Evolutionary conservation across 2,888 invertebrate genomes (phyloP), one percentile per base, ranked within the genome.

Genomic region (Tetramorium bicarinatum): DNA sequence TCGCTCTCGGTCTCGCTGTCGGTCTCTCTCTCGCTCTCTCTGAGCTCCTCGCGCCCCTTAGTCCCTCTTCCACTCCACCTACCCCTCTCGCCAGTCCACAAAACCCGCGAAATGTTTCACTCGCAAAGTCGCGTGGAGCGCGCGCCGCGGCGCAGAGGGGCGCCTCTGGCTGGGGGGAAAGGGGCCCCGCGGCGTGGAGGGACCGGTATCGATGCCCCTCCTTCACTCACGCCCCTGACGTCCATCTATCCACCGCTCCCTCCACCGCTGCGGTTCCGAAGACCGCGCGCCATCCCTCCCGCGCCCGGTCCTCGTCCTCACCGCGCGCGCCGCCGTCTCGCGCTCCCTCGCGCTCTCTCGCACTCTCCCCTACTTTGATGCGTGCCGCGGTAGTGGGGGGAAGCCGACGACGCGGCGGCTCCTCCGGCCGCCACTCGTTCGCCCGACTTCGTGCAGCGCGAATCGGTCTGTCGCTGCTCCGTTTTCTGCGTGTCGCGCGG

Each of bases 51-150:
- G 75, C 85, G 61, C 66, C 67, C 86, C 84, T 56, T 80, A 66
- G 25, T 25, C 25, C 66, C 44, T 9, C 66, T 62, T 21, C 21
- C 66, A 79, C 11, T 66, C 69, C 74, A 21, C 72, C 75, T 85
- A 82, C 80, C 84, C 87, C 87, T 79, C 90, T 82, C 89, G 87
- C 86, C 82, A 87, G 86, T 87, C 91, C 92, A 91, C 92, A 92
- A 93, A 92, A 93, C 93, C 93, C 93, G 94, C 93, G 94, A 94
- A 94, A 94, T 93, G 93, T 93, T 93, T 93, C 92, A 92, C 93
- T 93, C 91, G 89, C 90, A 89, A 90, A 91, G 91, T 91, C 90
- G 91, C 91, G 90, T 87, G 89, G 87, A 88, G 89, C 79, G 89
- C 87, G 90, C 86, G 86, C 87, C 79, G 71, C 87, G 89, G 86